Base-by-base conservation (phyloP, 1,140 invertebrate species). In the Drosophila ficusphila region DNA sequence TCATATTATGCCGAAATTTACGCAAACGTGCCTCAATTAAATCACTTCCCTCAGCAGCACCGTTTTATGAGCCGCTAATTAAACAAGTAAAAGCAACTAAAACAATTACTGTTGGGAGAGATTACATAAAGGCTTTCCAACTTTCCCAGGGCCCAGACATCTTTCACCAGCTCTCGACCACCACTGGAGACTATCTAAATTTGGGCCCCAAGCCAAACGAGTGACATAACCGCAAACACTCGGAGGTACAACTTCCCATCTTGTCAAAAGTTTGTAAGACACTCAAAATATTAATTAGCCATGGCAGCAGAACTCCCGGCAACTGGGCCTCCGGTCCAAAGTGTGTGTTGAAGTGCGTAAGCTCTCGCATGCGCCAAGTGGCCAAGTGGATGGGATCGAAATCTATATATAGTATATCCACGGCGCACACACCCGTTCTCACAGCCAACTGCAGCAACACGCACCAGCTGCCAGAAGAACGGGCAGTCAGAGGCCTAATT, bases 241-340 rank as follows among this genome's bases (percentile, higher is more conserved):
- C 34, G 27, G 44, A 18, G n/a, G 14, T 49, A 67, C 36, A 39
- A 23, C 54, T 51, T 36, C 29, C 39, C 18, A 41, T 16, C 57
- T 68, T 61, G 53, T 54, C 61, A 34, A 25, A 42, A 19, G 49
- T 49, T 33, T 73, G 71, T 36, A 56, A 74, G 79, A 58, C 82
- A 81, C 82, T 79, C 77, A 67, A 85, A 85, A 85, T 85, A 85
- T 85, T 85, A 85, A 85, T 85, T 85, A 85, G 73, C 53, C 81
- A 19, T 81, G 76, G 52, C 49, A 51, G 7, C 42, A 33, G 52
- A 51, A 52, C 53, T 70, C 16, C 36, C 39, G 60, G 73, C 79
- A 77, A 82, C 79, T 79, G 72, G 52, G 52, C 60, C 70, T 48
- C 33, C 41, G n/a, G 39, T 19, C 36, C 42, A 25, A 79, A 76